These are phyloP conservation scores for Lacerta viridis DNA, from an alignment of 2,797 vertebrate species.

Conservation along the genomic window DNA sequence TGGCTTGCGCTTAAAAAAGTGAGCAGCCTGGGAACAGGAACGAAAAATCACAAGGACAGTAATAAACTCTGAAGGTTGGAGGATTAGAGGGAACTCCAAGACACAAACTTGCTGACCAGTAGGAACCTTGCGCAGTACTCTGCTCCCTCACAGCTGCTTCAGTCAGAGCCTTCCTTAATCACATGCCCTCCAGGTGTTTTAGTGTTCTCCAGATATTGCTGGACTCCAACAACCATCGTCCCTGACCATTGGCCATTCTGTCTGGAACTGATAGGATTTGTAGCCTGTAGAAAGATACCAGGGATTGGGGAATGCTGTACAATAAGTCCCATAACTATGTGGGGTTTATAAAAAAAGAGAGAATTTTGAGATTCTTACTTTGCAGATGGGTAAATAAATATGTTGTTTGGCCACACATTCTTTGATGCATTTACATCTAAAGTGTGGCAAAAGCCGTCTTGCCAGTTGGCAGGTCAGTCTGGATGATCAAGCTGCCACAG, in stretches of 20 bases:
- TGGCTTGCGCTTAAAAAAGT: background rate
- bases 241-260: no score
- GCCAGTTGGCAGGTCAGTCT: background rate
- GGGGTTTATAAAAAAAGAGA: no score
- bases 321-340: no score
- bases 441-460: background rate
- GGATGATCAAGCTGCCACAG: background rate
- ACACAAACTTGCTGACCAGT: background rate
- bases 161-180: background rate
- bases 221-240: no score
- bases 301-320: background rate
- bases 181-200: no score
- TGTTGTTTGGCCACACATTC: background rate
- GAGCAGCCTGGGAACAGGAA: background rate
- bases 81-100: background rate
- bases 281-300: background rate
- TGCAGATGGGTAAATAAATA: background rate
- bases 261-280: background rate
- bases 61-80: background rate
- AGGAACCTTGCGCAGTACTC: background rate
- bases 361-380: background rate
- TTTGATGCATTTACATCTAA: background rate
- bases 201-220: no score
- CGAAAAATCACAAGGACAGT: background rate
- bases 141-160: background rate